Percentiles rank a stretch among this genome's conserved stretches.
phyloP scores from a whole-genome alignment of 2,113 vertebrate species.

The Poicephalus gulielmi region DNA sequence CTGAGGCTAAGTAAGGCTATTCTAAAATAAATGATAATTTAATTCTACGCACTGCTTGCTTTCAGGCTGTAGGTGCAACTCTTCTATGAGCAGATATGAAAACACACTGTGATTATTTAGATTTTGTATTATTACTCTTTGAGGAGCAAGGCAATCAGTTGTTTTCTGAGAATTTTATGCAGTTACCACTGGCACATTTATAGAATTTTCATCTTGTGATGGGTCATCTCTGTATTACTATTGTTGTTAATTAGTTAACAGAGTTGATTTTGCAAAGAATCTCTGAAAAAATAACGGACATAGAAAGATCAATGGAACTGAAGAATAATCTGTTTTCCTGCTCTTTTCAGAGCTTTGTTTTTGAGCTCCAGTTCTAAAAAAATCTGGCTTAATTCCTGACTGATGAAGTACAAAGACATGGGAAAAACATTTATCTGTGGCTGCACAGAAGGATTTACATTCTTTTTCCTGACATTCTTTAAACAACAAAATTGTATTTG shows the following conservation, averaged over 20 bases:
- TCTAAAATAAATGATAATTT: conserved; percentile 8
- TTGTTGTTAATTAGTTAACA: neutral
- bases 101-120: neutral
- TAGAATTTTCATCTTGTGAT: neutral
- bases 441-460: neutral
- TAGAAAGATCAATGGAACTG: neutral
- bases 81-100: neutral
- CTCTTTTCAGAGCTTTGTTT: neutral
- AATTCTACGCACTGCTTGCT: neutral
- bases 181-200: neutral
- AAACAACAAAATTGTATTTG: neutral
- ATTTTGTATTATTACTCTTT: neutral
- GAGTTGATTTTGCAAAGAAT: neutral
- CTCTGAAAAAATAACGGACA: neutral
- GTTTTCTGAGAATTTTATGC: neutral
- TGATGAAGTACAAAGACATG: neutral
- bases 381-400: neutral
- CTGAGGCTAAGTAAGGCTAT: neutral
- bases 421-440: neutral
- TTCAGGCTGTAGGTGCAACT: neutral
- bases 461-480: neutral
- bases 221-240: neutral
- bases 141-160: neutral
- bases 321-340: neutral
- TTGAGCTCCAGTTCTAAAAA: neutral